These are phyloP conservation scores for Ornithoptera priamus DNA, from an alignment of 2,888 invertebrate species.

Conservation along the genomic window DNA sequence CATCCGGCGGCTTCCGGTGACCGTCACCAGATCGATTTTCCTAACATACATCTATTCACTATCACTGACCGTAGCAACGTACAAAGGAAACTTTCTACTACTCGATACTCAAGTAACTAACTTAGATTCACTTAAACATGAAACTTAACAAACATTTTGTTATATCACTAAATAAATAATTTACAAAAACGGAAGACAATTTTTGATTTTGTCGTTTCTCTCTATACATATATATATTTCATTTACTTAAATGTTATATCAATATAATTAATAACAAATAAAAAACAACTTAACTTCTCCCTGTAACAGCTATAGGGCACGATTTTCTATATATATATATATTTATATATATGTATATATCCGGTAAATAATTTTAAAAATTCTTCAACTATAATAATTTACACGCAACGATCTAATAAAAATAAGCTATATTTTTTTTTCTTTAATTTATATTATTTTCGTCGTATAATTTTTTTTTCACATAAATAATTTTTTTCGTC, in stretches of 20 bases:
- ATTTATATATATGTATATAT: neutral
- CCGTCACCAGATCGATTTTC: too few relatives aligned
- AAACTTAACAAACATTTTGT: conserved; percentile 28
- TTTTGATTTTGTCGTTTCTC: conserved; percentile 58
- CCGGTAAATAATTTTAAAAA: conserved; percentile 9
- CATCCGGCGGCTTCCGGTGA: too few relatives aligned
- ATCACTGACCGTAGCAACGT: conserved; percentile 39
- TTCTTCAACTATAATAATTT: neutral
- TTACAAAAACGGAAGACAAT: conserved; percentile 62
- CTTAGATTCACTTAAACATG: conserved; percentile 12
- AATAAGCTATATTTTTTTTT: neutral
- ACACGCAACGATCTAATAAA: neutral
- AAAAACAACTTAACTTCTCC: conserved; percentile 33
- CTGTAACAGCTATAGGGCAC: conserved; percentile 36
- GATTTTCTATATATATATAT: neutral
- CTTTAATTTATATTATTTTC: neutral
- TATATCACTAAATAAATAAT: conserved; percentile 42
- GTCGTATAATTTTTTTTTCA: conserved; percentile 26
- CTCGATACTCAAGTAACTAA: conserved; percentile 28
- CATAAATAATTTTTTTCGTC: conserved; percentile 31
- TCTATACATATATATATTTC: conserved; percentile 23
- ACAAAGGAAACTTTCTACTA: conserved; percentile 32
- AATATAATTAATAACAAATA: conserved; percentile 31
- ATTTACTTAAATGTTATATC: conserved; percentile 45
- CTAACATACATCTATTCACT: conserved; percentile 23